These are phyloP conservation scores for Cinara cedri DNA, from an alignment of 2,888 invertebrate species.

Conservation along the genomic window DNA sequence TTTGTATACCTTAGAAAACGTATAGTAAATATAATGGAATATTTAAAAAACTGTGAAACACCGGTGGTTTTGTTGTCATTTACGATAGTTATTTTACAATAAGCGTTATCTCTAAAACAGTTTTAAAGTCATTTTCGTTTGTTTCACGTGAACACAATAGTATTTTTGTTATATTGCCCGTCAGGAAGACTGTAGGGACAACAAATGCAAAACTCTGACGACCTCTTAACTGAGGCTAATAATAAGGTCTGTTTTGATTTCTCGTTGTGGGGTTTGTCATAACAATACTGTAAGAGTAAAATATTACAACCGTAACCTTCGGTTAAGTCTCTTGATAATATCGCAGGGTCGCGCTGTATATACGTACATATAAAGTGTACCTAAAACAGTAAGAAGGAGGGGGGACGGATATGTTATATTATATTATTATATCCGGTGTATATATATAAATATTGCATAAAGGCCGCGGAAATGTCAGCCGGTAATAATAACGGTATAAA, in stretches of 20 bases:
- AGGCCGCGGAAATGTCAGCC: slow-evolving; percentile 52
- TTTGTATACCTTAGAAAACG: no score
- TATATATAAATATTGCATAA: slow-evolving; percentile 24
- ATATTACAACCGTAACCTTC: slow-evolving; percentile 27
- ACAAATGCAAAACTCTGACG: no score
- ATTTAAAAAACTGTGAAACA: no score
- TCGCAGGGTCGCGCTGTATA: background rate
- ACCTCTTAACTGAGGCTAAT: no score
- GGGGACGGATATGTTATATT: background rate
- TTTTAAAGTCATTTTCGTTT: no score
- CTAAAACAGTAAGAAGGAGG: background rate
- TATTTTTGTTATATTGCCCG: no score
- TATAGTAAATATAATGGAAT: no score
- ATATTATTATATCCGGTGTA: slow-evolving; percentile 29
- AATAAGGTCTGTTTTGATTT: background rate
- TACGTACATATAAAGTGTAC: background rate
- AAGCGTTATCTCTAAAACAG: no score
- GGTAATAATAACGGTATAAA: slow-evolving; percentile 17
- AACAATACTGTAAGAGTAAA: background rate
- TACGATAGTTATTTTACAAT: no score
- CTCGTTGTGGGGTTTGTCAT: background rate
- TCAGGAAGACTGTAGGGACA: no score
- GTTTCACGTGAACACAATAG: no score
- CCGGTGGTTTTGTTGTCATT: no score
- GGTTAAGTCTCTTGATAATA: slow-evolving; percentile 44